phyloP scores from a whole-genome alignment of 2,797 vertebrate species.

The Pipistrellus kuhlii region DNA sequence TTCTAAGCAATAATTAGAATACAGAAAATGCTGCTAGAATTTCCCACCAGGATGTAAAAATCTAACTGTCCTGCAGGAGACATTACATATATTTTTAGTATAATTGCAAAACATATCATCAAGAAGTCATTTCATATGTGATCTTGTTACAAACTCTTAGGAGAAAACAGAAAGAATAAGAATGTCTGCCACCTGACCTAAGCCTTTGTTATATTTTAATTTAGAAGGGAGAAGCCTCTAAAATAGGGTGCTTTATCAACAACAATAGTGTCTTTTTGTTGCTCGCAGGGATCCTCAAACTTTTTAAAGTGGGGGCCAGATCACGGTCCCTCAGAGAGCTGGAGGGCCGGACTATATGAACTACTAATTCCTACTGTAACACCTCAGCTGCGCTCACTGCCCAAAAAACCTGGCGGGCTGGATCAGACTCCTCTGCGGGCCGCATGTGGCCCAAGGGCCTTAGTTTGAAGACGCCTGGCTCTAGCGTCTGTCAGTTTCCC shows the following conservation, averaged over 20 bases:
- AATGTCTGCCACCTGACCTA: background rate
- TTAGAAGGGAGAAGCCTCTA: background rate
- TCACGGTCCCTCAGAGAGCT: too few species aligned
- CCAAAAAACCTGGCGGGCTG: too few species aligned
- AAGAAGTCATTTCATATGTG: background rate
- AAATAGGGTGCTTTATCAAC: background rate
- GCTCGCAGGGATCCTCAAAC: too few species aligned
- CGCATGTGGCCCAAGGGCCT: too few species aligned
- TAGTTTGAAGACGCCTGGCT: too few species aligned
- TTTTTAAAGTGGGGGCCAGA: too few species aligned
- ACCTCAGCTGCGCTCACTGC: too few species aligned
- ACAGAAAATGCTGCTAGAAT: background rate
- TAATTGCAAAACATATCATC: background rate
- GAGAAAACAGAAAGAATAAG: background rate
- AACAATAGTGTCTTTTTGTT: background rate
- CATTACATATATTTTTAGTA: background rate
- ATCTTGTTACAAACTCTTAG: background rate
- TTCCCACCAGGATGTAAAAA: background rate
- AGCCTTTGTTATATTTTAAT: background rate
- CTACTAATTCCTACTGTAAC: too few species aligned
- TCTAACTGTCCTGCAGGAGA: background rate
- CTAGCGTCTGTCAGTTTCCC: background rate
- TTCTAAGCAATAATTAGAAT: constrained; percentile 7
- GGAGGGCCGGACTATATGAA: too few species aligned
- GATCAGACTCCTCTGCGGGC: too few species aligned